phyloP scores from a whole-genome alignment of 2,888 invertebrate genomes.

The Thymelicus acteon region DNA sequence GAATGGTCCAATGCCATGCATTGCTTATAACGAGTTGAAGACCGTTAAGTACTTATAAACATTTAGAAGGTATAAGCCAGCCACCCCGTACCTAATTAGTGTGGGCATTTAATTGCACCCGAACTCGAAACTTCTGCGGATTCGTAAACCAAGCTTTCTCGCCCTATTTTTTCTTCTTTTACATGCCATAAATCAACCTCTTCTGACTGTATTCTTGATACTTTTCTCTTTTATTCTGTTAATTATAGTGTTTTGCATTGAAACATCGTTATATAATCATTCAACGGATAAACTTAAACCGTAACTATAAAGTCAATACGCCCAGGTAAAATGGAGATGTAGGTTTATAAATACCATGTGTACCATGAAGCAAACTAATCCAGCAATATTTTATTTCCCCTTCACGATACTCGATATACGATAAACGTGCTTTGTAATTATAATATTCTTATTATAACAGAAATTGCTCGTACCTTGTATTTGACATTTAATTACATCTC shows the following conservation, averaged over 20 bases:
- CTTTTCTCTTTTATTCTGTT: not conserved
- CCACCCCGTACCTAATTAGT: conserved; percentile 9
- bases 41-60: not conserved
- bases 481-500: not conserved
- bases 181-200: conserved; percentile 1
- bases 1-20: too few relatives aligned
- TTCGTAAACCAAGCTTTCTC: conserved; percentile 3
- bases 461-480: not conserved
- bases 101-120: conserved; percentile 11
- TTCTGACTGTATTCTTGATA: not conserved
- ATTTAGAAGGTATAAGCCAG: not conserved
- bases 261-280: not conserved
- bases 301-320: too few relatives aligned
- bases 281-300: not conserved
- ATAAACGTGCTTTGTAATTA: not conserved
- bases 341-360: not conserved
- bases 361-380: not conserved
- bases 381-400: not conserved
- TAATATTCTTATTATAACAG: not conserved
- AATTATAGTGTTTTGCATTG: not conserved
- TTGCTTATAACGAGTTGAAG: too few relatives aligned
- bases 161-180: not conserved
- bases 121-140: conserved; percentile 4
- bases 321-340: too few relatives aligned
- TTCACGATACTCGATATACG: too few relatives aligned